Evolutionary conservation across 2,888 invertebrate genomes (phyloP).

Genomic region (Lithophane semibrunnea): DNA sequence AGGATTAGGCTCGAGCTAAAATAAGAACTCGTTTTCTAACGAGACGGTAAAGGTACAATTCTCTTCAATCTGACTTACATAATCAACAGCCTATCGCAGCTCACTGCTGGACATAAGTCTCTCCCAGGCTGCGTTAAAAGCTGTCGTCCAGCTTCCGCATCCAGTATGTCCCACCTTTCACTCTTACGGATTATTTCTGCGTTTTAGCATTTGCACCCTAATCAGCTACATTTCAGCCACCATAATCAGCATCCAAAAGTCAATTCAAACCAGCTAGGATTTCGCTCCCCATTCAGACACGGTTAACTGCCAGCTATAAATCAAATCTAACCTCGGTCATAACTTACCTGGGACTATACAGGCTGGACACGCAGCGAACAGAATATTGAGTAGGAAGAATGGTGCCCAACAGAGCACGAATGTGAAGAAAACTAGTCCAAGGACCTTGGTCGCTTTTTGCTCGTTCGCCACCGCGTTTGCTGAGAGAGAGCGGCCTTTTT

Average conservation of each 20-base stretch:
- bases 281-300: background rate
- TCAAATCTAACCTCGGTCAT: slow-evolving; percentile 9
- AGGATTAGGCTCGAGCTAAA: too few relatives aligned
- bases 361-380: slow-evolving; percentile 95
- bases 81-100: too few relatives aligned
- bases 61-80: too few relatives aligned
- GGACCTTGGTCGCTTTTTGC: slow-evolving; percentile 98
- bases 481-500: slow-evolving; percentile 93
- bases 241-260: background rate
- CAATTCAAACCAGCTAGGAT: slow-evolving; percentile 12
- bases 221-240: background rate
- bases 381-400: slow-evolving; percentile 96
- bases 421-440: slow-evolving; percentile 97
- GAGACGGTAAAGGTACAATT: too few relatives aligned
- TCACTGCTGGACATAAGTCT: too few relatives aligned
- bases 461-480: slow-evolving; percentile 97
- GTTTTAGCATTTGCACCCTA: background rate
- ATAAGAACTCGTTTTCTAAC: too few relatives aligned
- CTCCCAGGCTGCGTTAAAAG: too few relatives aligned
- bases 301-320: slow-evolving; percentile 27
- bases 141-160: too few relatives aligned
- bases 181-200: too few relatives aligned
- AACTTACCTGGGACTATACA: slow-evolving; percentile 93
- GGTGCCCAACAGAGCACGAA: slow-evolving; percentile 98
- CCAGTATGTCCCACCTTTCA: too few relatives aligned